These are phyloP conservation scores for Rambutsinella grinnellia DNA, from an alignment of 2,888 invertebrate species.

Conservation along the genomic window DNA sequence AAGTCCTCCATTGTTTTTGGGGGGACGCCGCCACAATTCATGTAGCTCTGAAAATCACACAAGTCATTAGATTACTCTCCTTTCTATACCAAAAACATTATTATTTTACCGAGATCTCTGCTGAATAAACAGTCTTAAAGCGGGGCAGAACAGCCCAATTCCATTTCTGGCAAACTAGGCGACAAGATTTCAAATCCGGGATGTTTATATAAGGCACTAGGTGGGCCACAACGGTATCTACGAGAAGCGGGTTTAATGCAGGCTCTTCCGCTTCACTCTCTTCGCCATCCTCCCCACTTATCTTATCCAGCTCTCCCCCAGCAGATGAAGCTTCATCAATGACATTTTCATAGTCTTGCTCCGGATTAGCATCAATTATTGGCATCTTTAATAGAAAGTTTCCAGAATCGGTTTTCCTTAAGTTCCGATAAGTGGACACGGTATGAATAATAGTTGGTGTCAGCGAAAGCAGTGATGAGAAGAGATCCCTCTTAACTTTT, in stretches of 20 bases:
- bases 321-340: not conserved
- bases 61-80: too few relatives aligned
- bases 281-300: not conserved
- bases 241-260: slow-evolving; percentile 13
- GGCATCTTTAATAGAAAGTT: not conserved
- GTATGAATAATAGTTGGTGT: not conserved
- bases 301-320: too few relatives aligned
- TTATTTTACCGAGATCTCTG: slow-evolving; percentile 37
- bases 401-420: not conserved
- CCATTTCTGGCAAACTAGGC: slow-evolving; percentile 30
- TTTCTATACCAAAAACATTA: too few relatives aligned
- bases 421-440: not conserved
- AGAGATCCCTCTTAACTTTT: too few relatives aligned
- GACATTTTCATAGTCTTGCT: not conserved
- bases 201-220: slow-evolving; percentile 15
- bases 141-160: slow-evolving; percentile 19
- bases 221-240: slow-evolving; percentile 19
- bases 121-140: slow-evolving; percentile 18
- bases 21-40: slow-evolving; percentile 28
- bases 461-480: not conserved
- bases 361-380: not conserved
- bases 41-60: slow-evolving; percentile 15
- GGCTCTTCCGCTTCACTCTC: not conserved
- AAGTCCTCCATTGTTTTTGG: slow-evolving; percentile 35
- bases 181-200: slow-evolving; percentile 22